Percentiles rank a stretch among this genome's conserved stretches.
phyloP scores from a whole-genome alignment of 2,888 invertebrate species.

The Nipponacmea schrenckii region DNA sequence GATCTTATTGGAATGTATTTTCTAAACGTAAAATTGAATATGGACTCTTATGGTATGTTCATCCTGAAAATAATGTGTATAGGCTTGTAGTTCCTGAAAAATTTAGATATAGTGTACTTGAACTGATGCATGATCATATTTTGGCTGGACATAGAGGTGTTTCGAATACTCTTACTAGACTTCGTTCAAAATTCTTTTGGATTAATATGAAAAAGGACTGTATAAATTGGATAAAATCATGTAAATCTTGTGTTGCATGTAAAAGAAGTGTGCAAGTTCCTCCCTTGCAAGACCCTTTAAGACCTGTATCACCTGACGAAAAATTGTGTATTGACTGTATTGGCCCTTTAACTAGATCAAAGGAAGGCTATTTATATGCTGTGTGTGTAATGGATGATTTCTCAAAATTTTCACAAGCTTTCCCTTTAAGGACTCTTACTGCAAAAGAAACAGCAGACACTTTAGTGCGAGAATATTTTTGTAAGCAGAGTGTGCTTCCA shows the following conservation, averaged over 20 bases:
- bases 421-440: not conserved
- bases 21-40: not conserved
- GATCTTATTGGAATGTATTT: not conserved
- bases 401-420: conserved; percentile 2
- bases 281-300: not conserved
- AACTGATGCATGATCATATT: too few relatives aligned
- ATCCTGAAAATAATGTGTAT: not conserved
- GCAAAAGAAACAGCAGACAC: conserved; percentile 3
- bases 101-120: not conserved
- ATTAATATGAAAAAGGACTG: not conserved
- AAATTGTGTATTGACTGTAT: conserved; percentile 8
- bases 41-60: not conserved
- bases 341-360: not conserved
- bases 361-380: not conserved
- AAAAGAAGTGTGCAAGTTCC: not conserved
- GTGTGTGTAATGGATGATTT: conserved; percentile 12
- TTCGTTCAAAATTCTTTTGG: not conserved
- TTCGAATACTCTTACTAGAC: not conserved
- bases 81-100: not conserved
- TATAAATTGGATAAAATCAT: not conserved
- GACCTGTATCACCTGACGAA: not conserved
- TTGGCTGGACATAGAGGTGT: not conserved
- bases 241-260: not conserved
- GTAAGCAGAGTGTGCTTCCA: not conserved
- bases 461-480: not conserved